These are phyloP conservation scores for Dromococcyx pavoninus DNA, from an alignment of 2,797 vertebrate species.

Conservation along the genomic window DNA sequence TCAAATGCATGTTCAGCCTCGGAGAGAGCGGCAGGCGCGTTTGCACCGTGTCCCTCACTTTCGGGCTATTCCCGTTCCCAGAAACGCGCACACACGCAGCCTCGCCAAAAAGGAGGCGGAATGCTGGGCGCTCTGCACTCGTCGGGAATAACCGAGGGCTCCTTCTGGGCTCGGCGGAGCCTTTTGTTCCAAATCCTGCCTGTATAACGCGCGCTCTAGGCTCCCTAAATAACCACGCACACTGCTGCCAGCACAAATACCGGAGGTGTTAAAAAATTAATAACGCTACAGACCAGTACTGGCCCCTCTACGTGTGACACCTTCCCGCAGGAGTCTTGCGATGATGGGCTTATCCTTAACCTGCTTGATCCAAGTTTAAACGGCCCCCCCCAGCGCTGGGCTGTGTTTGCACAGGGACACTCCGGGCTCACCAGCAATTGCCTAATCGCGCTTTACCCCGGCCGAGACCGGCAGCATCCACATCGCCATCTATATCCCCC, in stretches of 20 bases:
- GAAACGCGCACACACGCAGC: background rate
- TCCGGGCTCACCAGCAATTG: background rate
- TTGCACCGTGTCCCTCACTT: background rate
- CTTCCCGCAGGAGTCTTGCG: background rate
- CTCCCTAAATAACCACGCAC: slow-evolving; percentile 1
- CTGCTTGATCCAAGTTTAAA: background rate
- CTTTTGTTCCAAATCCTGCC: slow-evolving; percentile 67
- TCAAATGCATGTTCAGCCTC: background rate
- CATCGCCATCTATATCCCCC: background rate
- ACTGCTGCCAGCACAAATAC: background rate
- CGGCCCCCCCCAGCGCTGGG: background rate
- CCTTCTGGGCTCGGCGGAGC: slow-evolving; percentile 12
- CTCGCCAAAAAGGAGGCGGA: background rate
- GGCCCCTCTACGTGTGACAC: background rate
- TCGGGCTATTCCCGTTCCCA: background rate
- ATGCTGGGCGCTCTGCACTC: slow-evolving; percentile 1
- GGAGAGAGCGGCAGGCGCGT: background rate
- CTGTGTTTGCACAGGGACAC: background rate
- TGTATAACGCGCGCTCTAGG: background rate
- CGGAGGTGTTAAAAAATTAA: background rate
- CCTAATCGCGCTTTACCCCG: background rate
- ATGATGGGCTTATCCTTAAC: background rate
- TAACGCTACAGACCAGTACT: background rate
- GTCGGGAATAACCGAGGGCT: slow-evolving; percentile 8
- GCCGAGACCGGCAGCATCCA: background rate